Conservation (phyloP, 1,140 invertebrate genomes). For the Scaptomyza hsui region DNA sequence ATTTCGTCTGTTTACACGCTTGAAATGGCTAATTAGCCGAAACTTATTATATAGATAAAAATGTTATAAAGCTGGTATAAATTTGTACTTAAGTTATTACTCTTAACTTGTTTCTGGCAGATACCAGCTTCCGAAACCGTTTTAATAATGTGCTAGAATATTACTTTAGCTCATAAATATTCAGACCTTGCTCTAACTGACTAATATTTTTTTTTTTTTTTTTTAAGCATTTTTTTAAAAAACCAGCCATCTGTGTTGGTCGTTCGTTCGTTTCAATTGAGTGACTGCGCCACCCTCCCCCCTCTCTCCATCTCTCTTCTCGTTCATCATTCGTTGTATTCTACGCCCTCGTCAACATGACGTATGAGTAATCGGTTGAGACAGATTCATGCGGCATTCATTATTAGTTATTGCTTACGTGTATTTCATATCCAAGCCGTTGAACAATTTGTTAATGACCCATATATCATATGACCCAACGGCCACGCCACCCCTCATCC, state of each 20-base stretch:
- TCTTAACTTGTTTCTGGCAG: too few relatives aligned
- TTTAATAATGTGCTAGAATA: too few relatives aligned
- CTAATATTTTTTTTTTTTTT: slow-evolving; percentile 28
- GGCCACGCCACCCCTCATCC: slow-evolving; percentile 10
- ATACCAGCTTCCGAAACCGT: background rate
- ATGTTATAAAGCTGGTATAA: background rate
- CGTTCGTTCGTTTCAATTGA: slow-evolving; percentile 30
- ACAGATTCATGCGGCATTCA: slow-evolving; percentile 43
- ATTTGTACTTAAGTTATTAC: too few relatives aligned
- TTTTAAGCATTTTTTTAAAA: slow-evolving; percentile 9
- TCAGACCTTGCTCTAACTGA: background rate
- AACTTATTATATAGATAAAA: background rate
- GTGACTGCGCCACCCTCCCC: slow-evolving; percentile 6
- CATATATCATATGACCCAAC: slow-evolving; percentile 49
- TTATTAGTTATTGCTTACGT: slow-evolving; percentile 43
- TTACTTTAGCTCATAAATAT: too few relatives aligned
- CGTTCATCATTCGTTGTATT: background rate
- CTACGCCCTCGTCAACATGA: slow-evolving; percentile 22
- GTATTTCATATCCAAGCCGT: slow-evolving; percentile 46
- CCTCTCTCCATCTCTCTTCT: background rate
- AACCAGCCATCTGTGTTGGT: slow-evolving; percentile 26
- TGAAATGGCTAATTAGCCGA: slow-evolving; percentile 23
- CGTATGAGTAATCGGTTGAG: slow-evolving; percentile 51
- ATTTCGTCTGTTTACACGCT: slow-evolving; percentile 21
- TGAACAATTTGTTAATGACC: slow-evolving; percentile 60